phyloP scores from a whole-genome alignment of 37 sponge, comb jelly and placozoan species.

The Oopsacas minuta region DNA sequence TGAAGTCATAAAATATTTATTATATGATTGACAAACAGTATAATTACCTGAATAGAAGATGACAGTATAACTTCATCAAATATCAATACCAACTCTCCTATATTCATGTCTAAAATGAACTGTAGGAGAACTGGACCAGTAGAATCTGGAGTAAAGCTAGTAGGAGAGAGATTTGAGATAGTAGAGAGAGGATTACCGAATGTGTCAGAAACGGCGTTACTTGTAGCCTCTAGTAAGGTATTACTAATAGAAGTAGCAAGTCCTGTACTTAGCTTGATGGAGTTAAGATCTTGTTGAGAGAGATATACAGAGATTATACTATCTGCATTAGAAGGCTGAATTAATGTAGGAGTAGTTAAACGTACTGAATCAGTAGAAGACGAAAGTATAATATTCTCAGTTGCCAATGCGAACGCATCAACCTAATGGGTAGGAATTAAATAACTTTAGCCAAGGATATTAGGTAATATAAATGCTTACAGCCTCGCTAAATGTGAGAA shows the following conservation, averaged over 20 bases:
- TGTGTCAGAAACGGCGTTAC: constrained; percentile 40
- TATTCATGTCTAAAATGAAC: constrained; percentile 52
- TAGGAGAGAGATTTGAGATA: constrained; percentile 25
- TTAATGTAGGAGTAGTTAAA: constrained; percentile 23
- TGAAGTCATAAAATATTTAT: background rate
- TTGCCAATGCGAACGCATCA: background rate
- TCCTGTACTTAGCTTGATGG: constrained; percentile 36
- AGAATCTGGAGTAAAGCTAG: constrained; percentile 23
- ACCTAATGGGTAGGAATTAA: background rate
- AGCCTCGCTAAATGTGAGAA: constrained; percentile 60
- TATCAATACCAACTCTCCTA: constrained; percentile 32
- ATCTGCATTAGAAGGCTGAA: constrained; percentile 63
- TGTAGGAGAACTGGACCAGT: constrained; percentile 28
- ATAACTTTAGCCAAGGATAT: background rate
- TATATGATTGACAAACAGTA: background rate
- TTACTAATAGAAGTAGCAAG: constrained; percentile 41
- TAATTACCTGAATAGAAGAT: background rate
- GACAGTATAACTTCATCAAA: constrained; percentile 55
- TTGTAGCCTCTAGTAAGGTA: constrained; percentile 44
- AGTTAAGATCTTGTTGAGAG: constrained; percentile 38
- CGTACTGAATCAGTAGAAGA: constrained; percentile 20
- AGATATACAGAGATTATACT: constrained; percentile 36
- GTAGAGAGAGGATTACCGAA: constrained; percentile 38
- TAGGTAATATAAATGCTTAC: constrained; percentile 45
- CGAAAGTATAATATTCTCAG: background rate